Evolutionary conservation across 2,888 invertebrate genomes (phyloP), one percentile per base, ranked within the genome.

Genomic region (Parascotia fuliginaria): DNA sequence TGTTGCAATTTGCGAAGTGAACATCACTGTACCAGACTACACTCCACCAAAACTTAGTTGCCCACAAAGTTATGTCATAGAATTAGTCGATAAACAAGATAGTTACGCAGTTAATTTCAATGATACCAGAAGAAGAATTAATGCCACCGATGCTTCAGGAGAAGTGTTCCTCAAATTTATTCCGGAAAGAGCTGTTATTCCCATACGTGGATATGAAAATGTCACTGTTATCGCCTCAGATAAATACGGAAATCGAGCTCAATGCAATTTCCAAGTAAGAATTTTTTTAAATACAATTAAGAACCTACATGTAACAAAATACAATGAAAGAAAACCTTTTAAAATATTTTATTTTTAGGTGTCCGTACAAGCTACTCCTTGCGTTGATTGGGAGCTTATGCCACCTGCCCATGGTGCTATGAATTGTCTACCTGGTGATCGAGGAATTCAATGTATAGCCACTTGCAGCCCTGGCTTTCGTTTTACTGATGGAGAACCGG

Each of bases 1-100:
- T 78, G 98, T 98, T 9, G 99, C 98, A 9, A 98, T 98, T 78
- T 99, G 99, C 79, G 97, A 97, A 92, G 98, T 99, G 22, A 98
- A 98, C 73, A 97, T 99, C 22, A 97, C 98, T 0, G 98, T 98
- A 7, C 97, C 97, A 22, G 98, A 98, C 84, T 96, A 98, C 43
- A 98, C 97, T 0, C 98, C 98, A 42, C 98, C 98, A 5, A 94
- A 95, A 75, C 87, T 98, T 29, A 97, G 96, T 77, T 98, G 98
- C 75, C 98, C 98, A 0, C 97, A 98, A 83, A 98, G 98, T 77
- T 98, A 98, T 78, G 98, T 98, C 0, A 97, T 98, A 60, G 98
- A 98, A 84, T 87, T 98, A 49, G 96, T 97, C 0, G 98, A 98
- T 60, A 95, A 95, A 72, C 97, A 97, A 88, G 97, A 98, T 15